Evolutionary conservation across 2,113 vertebrate genomes (phyloP), one percentile per base, ranked within the genome.

Genomic region (Ahaetulla prasina): DNA sequence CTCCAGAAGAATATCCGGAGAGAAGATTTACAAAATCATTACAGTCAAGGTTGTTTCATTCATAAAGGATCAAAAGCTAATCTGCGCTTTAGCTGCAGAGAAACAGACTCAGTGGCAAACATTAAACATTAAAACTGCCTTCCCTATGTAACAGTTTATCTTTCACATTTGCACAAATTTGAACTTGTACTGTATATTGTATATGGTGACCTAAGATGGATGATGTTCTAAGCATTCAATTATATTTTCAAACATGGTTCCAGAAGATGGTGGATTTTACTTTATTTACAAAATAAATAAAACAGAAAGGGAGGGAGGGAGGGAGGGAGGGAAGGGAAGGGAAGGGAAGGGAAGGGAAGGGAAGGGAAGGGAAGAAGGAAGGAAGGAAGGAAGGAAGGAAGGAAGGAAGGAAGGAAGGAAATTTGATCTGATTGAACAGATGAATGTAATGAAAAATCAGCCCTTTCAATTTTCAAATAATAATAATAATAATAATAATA

Each of bases 1-100:
- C 2, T 92, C 93, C 93, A 89, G 91, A 93, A 86, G 54, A 53
- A 80, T 47, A 95, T 0, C 3, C 0, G 0, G 74, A 95, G 94
- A 94, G 7, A 92, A 93, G 89, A 94, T 94, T 93, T 90, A 0
- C 74, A 94, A 94, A 92, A 90, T 39, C 0, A 94, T 93, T 94
- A 18, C 86, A 85, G 93, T 93, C n/a, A 55, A 55, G 2, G 63
- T 92, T 95, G 49, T 89, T 94, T 18, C 27, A 94, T 93, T 94
- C 68, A 88, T 94, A 94, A 91, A 30, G 22, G 54, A 95, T 95
- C 92, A 95, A 92, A 95, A 89, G 35, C 90, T 97, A 96, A 96
- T 94, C 91, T 91, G 89, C 9, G 30, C 74, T 93, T 95, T 89
- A 94, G 89, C 85, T 86, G 47, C 68, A 89, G 74, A 92, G 84